Conservation (phyloP, 2,797 vertebrate genomes). For the Sebastes matsubarae region DNA sequence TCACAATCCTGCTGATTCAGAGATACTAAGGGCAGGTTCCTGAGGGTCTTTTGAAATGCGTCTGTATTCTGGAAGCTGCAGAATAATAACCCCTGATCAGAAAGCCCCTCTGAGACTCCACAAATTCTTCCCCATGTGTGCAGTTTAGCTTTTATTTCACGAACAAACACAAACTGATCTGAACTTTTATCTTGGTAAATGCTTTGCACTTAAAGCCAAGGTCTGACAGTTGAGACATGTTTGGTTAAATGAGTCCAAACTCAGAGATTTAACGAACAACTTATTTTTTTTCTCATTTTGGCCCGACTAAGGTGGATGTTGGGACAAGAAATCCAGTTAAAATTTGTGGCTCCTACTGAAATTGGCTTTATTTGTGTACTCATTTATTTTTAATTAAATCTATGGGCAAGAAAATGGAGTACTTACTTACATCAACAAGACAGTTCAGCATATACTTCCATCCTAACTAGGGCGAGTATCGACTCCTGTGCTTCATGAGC, state of each 20-base stretch:
- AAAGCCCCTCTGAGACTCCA: background rate
- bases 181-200: background rate
- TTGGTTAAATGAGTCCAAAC: background rate
- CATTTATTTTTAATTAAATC: background rate
- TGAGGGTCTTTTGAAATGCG: background rate
- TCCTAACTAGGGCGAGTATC: background rate
- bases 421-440: background rate
- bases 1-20: slow-evolving; percentile 48
- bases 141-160: background rate
- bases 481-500: background rate
- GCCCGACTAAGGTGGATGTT: background rate
- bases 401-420: background rate
- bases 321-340: background rate
- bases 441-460: background rate
- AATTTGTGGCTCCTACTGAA: background rate
- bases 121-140: background rate
- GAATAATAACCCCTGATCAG: background rate
- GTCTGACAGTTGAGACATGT: background rate
- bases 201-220: background rate
- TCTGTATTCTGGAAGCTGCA: background rate
- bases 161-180: background rate
- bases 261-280: background rate
- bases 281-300: background rate
- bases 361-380: background rate
- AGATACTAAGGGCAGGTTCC: slow-evolving; percentile 16